These are phyloP conservation scores for Caenorhabditis sulstoni DNA, from an alignment of 2,888 invertebrate genomes.

Conservation along the genomic window DNA sequence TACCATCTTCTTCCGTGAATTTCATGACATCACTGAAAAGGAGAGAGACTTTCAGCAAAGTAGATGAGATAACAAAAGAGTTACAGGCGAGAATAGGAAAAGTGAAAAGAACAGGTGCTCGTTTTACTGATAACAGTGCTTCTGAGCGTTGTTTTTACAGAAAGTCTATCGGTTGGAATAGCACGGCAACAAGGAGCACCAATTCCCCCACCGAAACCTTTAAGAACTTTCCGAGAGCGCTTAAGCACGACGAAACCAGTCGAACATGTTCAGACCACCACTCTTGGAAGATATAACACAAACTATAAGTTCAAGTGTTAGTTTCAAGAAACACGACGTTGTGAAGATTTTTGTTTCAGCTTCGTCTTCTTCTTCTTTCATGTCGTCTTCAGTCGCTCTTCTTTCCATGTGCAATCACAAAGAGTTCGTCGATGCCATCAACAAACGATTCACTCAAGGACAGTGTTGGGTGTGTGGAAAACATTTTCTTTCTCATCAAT, in stretches of 20 bases:
- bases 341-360: conserved; percentile 14
- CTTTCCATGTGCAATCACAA: conserved; percentile 57
- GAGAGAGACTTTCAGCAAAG: conserved; percentile 63
- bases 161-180: conserved; percentile 47
- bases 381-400: conserved; percentile 56
- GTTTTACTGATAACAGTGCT: too few species aligned
- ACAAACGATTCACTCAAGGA: conserved; percentile 60
- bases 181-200: conserved; percentile 28
- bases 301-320: conserved; percentile 35
- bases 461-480: conserved; percentile 62
- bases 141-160: conserved; percentile 12
- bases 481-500: neutral
- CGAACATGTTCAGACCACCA: conserved; percentile 35
- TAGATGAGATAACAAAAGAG: conserved; percentile 58
- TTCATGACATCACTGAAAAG: conserved; percentile 57
- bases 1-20: conserved; percentile 53
- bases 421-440: conserved; percentile 59
- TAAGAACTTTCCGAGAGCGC: conserved; percentile 48
- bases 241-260: neutral
- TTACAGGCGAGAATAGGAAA: conserved; percentile 44
- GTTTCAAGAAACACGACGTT: neutral
- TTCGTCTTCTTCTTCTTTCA: conserved; percentile 51
- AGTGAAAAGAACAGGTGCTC: conserved; percentile 55
- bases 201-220: conserved; percentile 56
- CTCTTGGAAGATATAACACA: conserved; percentile 18